Evolutionary conservation across 2,113 vertebrate species (phyloP).

Genomic region (Daboia siamensis): DNA sequence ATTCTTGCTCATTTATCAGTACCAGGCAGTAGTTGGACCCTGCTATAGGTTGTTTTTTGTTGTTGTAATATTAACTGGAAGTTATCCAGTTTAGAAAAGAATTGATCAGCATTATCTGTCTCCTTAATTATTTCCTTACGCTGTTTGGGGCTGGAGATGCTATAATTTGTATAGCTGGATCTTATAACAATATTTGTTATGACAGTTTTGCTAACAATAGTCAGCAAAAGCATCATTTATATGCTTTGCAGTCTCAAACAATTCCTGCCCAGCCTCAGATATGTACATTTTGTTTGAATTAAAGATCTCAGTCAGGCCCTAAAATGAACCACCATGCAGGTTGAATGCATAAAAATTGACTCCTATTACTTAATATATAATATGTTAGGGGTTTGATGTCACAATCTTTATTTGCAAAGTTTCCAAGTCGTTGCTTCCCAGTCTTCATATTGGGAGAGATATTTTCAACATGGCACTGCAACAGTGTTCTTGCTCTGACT

Average conservation of each 20-base stretch:
- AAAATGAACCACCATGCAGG: background rate
- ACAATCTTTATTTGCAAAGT: background rate
- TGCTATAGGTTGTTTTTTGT: background rate
- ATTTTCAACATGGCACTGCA: background rate
- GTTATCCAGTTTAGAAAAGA: background rate
- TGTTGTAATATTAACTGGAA: background rate
- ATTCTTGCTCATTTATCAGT: background rate
- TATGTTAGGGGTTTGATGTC: background rate
- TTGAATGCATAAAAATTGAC: background rate
- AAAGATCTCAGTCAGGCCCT: background rate
- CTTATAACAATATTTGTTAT: background rate
- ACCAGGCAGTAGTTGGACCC: background rate
- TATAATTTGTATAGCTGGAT: background rate
- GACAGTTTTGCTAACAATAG: background rate
- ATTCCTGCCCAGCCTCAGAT: conserved; percentile 13
- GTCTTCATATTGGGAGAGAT: background rate
- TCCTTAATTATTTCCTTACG: background rate
- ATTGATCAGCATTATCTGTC: background rate
- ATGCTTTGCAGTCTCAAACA: background rate
- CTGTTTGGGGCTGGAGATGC: background rate
- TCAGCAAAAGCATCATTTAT: background rate
- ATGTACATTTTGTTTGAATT: background rate
- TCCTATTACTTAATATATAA: background rate
- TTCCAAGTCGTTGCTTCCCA: background rate
- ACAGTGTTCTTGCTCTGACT: background rate